Evolutionary conservation across 2,888 invertebrate species (phyloP), one percentile per base, ranked within the genome.

Genomic region (Drosophila leonis): DNA sequence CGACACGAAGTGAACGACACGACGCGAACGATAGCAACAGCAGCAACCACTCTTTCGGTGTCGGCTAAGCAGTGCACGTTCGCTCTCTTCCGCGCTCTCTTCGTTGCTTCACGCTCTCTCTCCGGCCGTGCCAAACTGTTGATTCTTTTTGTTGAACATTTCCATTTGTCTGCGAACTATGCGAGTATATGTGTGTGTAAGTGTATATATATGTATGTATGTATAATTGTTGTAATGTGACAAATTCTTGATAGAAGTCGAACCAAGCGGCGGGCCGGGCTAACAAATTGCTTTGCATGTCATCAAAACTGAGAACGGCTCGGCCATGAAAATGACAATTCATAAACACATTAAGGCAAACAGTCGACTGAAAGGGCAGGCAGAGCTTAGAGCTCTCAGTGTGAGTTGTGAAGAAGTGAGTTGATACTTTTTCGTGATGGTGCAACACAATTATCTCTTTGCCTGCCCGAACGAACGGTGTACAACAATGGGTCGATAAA

Each of bases 71-170:
- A 86, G 86, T 81, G 71, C 57, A 12, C 27, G 13, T 1, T 56
- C 27, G 59, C 59, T 65, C 54, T 31, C 35, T 60, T 18, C n/a
- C 10, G 27, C 42, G 20, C 44, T 49, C 33, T 20, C 42, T 37
- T 29, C 4, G 24, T 2, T 49, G 8, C 39, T 13, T 9, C 44
- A n/a, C 44, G 51, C 27, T n/a, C 39, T 33, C 27, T n/a, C 39
- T 33, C 12, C 2, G 20, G 5, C 65, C 70, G 56, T 71, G 78
- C 85, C 86, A 86, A 86, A 86, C 86, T 86, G 86, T 86, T 86
- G 86, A 86, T 86, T 86, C 86, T 66, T 39, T 39, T 54, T 48
- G 60, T 35, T 46, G 41, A 46, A 65, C 65, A 51, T 56, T 39
- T 37, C 44, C 49, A 49, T 27, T 48, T 61, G 51, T 42, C 59